Base-by-base conservation (phyloP, 2,113 vertebrate genomes). In the Python bivittatus region DNA sequence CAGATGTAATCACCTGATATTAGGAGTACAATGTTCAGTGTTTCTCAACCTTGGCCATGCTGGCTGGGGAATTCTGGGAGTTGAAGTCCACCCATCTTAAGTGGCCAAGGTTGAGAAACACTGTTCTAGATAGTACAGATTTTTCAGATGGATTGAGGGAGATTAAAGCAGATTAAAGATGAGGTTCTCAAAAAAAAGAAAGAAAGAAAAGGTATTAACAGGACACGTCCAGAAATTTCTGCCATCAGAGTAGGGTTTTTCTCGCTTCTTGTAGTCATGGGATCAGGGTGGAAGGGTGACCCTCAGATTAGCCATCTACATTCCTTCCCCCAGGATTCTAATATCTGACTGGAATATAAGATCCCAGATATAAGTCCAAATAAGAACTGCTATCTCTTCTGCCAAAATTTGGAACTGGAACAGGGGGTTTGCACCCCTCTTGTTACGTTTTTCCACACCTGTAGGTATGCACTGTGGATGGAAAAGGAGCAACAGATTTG, bases 11-110 rank as follows among this genome's bases (percentile, higher is more conserved):
- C 23, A 42, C 8, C 10, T 10, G 60, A 52, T 48, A 88, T 42
- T 27, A 17, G 6, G 42, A 0, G 6, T 29, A 48, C 0, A n/a
- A 8, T 20, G n/a, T n/a, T n/a, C n/a, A n/a, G n/a, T n/a, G n/a
- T n/a, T n/a, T n/a, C n/a, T n/a, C n/a, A n/a, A n/a, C n/a, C n/a
- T n/a, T n/a, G n/a, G n/a, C n/a, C n/a, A n/a, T n/a, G n/a, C n/a
- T n/a, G n/a, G n/a, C n/a, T n/a, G n/a, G n/a, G n/a, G n/a, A n/a
- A n/a, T n/a, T n/a, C n/a, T n/a, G n/a, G n/a, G n/a, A n/a, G n/a
- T n/a, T n/a, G n/a, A n/a, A n/a, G n/a, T n/a, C n/a, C n/a, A n/a
- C n/a, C n/a, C n/a, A n/a, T n/a, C n/a, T n/a, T n/a, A n/a, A n/a
- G n/a, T n/a, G n/a, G n/a, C n/a, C n/a, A n/a, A n/a, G n/a, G n/a